Evolutionary conservation across 1,140 invertebrate species (phyloP).

Genomic region (Camponotus pennsylvanicus): DNA sequence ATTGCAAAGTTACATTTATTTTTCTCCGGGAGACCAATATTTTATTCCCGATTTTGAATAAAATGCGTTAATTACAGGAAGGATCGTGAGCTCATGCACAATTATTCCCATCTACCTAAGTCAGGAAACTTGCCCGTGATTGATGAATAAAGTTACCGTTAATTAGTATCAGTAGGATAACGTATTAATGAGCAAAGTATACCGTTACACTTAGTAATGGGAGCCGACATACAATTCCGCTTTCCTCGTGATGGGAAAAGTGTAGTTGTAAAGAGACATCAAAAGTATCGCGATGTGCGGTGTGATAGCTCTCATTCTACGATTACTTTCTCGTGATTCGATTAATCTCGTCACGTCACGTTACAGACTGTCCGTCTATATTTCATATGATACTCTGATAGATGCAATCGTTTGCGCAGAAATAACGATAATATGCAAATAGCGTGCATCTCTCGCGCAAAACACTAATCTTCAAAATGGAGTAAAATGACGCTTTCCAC

Average conservation of each 20-base stretch:
- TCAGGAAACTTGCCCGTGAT: neutral
- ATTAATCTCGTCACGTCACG: slow-evolving; percentile 27
- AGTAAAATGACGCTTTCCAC: neutral
- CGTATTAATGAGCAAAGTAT: slow-evolving; percentile 43
- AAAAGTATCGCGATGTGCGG: neutral
- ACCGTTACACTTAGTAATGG: slow-evolving; percentile 10
- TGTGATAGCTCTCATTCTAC: slow-evolving; percentile 7
- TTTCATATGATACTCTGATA: neutral
- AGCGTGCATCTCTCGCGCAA: neutral
- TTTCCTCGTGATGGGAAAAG: slow-evolving; percentile 21
- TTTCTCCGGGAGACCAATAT: neutral
- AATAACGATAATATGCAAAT: neutral
- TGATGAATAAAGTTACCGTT: slow-evolving; percentile 52
- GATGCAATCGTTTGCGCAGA: neutral
- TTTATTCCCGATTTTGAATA: neutral
- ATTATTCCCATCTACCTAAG: neutral
- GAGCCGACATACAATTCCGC: slow-evolving; percentile 18
- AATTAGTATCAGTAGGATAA: slow-evolving; percentile 43
- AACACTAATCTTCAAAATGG: slow-evolving; percentile 26
- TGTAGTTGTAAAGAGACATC: neutral
- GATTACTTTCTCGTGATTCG: slow-evolving; percentile 3
- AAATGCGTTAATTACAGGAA: neutral
- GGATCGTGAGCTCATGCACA: neutral
- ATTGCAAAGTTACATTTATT: neutral
- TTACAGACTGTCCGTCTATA: slow-evolving; percentile 2